phyloP scores from a whole-genome alignment of 2,113 vertebrate genomes.

The Proterorhinus semilunaris region DNA sequence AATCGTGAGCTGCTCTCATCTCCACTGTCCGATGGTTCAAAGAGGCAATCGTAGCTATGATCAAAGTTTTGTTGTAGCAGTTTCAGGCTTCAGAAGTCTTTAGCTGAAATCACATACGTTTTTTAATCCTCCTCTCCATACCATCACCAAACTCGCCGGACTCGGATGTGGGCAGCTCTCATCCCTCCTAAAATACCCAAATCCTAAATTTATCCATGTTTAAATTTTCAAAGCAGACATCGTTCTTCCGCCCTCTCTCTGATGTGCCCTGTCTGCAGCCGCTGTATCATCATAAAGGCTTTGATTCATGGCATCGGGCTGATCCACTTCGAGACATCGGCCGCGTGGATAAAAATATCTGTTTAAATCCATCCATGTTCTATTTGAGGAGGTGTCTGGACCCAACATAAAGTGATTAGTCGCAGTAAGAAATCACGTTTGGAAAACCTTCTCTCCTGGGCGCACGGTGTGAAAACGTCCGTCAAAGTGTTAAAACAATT shows the following conservation, averaged over 20 bases:
- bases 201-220: neutral
- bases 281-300: neutral
- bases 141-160: neutral
- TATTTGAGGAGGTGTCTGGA: neutral
- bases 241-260: neutral
- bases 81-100: no score
- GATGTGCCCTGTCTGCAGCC: neutral
- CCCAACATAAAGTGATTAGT: neutral
- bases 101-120: no score
- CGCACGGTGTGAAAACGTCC: no score
- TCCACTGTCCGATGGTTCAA: no score
- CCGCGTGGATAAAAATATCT: neutral
- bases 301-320: slow-evolving; percentile 2
- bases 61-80: no score
- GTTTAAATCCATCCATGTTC: neutral
- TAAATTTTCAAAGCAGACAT: slow-evolving; percentile 10
- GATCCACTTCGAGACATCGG: neutral
- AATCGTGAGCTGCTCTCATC: no score
- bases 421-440: no score
- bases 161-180: neutral
- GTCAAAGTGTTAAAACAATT: no score
- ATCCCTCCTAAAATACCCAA: neutral
- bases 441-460: no score
- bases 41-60: no score
- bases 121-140: neutral